A percentile compares a stretch with the other conserved stretches of the same genome.
These are phyloP conservation scores for Erebia ligea DNA, from an alignment of 2,888 invertebrate species.

Conservation along the genomic window DNA sequence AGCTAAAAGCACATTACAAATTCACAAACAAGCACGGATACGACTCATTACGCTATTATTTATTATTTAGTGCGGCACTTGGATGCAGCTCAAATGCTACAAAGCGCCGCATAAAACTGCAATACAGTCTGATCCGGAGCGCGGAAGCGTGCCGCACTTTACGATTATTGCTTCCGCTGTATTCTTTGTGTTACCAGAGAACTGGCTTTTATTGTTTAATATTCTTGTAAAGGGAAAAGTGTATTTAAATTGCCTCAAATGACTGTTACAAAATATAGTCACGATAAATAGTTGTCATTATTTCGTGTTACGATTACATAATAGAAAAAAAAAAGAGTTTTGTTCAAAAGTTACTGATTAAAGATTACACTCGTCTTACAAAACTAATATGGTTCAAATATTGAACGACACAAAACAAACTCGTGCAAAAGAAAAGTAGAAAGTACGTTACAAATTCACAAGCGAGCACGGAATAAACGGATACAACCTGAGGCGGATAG, in stretches of 20 bases:
- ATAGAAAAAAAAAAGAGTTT: no score
- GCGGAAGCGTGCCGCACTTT: constrained; percentile 64
- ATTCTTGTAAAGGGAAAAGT: constrained; percentile 55
- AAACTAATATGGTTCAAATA: no score
- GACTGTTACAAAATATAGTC: background rate
- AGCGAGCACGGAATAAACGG: constrained; percentile 33
- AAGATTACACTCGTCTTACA: no score
- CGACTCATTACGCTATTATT: constrained; percentile 45
- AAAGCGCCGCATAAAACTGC: constrained; percentile 61
- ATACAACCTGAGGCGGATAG: constrained; percentile 24
- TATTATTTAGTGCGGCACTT: constrained; percentile 52
- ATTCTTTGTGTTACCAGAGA: constrained; percentile 56
- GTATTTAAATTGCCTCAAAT: constrained; percentile 38
- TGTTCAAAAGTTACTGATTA: no score
- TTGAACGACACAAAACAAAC: background rate
- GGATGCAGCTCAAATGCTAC: constrained; percentile 60
- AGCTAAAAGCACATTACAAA: constrained; percentile 24
- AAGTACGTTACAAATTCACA: constrained; percentile 28
- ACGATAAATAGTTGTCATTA: background rate
- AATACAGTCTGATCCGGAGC: constrained; percentile 48
- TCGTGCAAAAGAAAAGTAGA: constrained; percentile 6
- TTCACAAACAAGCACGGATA: constrained; percentile 37
- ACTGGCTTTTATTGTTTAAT: constrained; percentile 56
- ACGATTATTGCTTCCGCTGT: constrained; percentile 70
- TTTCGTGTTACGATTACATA: background rate